Base-by-base conservation (phyloP, 2,797 vertebrate genomes). In the Adelosebastes latens region DNA sequence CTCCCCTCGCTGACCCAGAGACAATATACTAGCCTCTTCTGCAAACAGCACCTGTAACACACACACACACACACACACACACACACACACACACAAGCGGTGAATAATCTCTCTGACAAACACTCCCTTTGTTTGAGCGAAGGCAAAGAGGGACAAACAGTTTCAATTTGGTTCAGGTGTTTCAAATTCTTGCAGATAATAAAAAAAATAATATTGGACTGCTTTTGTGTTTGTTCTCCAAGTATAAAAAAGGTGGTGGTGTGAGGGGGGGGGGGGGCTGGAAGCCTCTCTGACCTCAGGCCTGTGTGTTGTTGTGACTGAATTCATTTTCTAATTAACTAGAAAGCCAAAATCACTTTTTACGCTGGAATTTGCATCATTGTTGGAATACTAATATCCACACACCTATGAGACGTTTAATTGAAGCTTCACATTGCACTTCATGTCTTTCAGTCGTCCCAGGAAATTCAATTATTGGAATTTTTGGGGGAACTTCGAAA, bases 31-130 rank as follows among this genome's bases (percentile, higher is more conserved):
- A 76, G 75, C 82, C 73, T 87, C 88, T 81, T 66, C 84, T 20
- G 64, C 75, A 84, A 72, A 84, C 87, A 81, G 88, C 84, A 93
- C 90, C 92, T 95, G 90, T 91, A 91, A 92, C 75, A 93, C 86
- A 89, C 60, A 85, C 70, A 82, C 81, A 83, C 67, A 82, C 59
- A 85, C 86, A 78, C 80, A 77, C 65, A 84, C 71, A 80, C 32
- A 75, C 65, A 66, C 29, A 69, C 29, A 63, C 24, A 73, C 5
- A 77, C 29, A 77, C 13, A 42, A 5, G 32, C 5, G 1, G 52
- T 82, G 78, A 87, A 88, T 85, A 85, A 87, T 84, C 80, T 71
- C 65, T 77, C 55, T 77, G 49, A 83, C 77, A 88, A 90, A 90
- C 70, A 80, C 39, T 73, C 14, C 18, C 62, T 87, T 88, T 86